Evolutionary conservation across 2,113 vertebrate species (phyloP).

Genomic region (Limanda limanda): DNA sequence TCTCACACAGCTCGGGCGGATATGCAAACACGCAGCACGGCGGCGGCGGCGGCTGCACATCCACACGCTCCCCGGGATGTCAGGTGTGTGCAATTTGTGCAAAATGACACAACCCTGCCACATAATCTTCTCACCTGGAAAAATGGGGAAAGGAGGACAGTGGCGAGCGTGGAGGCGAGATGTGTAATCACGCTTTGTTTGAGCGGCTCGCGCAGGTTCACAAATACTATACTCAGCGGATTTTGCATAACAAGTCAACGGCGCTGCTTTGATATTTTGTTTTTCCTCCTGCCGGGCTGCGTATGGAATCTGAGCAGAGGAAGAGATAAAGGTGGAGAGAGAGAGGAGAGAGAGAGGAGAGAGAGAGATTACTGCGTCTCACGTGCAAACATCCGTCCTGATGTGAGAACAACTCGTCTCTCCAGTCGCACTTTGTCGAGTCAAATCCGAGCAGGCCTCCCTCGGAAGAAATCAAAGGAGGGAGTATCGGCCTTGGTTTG

Average conservation of each 20-base stretch:
- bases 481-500: conserved; percentile 92
- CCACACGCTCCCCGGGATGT: conserved; percentile 24
- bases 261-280: conserved; percentile 25
- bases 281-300: conserved; percentile 6
- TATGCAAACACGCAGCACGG: conserved; percentile 31
- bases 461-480: conserved; percentile 90
- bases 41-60: neutral
- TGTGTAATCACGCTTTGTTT: conserved; percentile 64
- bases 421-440: conserved; percentile 90
- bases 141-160: conserved; percentile 36
- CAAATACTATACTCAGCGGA: conserved; percentile 56
- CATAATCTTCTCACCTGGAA: conserved; percentile 72
- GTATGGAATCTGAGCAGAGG: conserved; percentile 25
- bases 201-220: conserved; percentile 40
- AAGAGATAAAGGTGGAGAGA: too few species aligned
- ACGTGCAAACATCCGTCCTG: conserved; percentile 61
- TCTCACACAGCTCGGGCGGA: conserved; percentile 30
- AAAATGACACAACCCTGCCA: conserved; percentile 64
- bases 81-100: conserved; percentile 72
- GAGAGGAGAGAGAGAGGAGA: conserved; percentile 31
- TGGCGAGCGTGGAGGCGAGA: conserved; percentile 43
- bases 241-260: conserved; percentile 54
- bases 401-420: conserved; percentile 76
- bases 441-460: conserved; percentile 88
- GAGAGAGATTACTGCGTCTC: conserved; percentile 56